Percentiles rank a stretch among this genome's conserved stretches.
phyloP scores from a whole-genome alignment of 2,888 invertebrate genomes.

The Trachelus iudaicus region DNA sequence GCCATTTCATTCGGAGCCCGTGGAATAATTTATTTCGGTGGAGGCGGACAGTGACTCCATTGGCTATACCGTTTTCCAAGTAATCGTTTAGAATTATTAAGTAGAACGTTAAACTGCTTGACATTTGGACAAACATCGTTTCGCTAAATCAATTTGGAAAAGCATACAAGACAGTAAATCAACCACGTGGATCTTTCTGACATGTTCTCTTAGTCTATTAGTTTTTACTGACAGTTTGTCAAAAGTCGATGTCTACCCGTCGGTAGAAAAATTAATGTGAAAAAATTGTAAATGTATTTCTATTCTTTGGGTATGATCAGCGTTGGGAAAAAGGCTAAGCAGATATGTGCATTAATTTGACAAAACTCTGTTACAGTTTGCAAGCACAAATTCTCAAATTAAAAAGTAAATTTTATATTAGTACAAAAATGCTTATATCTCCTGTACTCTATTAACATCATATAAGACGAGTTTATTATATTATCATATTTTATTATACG shows the following conservation, averaged over 20 bases:
- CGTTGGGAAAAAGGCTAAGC: too few species aligned
- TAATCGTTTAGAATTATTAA: neutral
- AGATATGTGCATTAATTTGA: too few species aligned
- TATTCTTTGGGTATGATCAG: too few species aligned
- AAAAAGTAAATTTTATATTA: too few species aligned
- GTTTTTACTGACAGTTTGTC: neutral
- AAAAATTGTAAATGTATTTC: too few species aligned
- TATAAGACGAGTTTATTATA: too few species aligned
- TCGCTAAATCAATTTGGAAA: slow-evolving; percentile 32
- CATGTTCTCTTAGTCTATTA: neutral
- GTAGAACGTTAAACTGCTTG: neutral
- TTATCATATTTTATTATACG: too few species aligned
- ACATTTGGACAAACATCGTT: slow-evolving; percentile 42
- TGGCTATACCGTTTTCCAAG: slow-evolving; percentile 40
- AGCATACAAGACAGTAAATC: slow-evolving; percentile 26
- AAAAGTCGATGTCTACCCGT: neutral
- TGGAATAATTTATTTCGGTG: slow-evolving; percentile 48
- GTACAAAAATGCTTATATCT: too few species aligned
- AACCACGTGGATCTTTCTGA: neutral
- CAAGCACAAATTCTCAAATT: too few species aligned
- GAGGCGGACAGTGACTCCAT: slow-evolving; percentile 42
- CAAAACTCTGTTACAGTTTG: too few species aligned
- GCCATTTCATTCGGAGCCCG: slow-evolving; percentile 29
- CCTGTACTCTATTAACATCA: too few species aligned
- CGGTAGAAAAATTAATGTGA: neutral